Conservation (phyloP, 2,888 invertebrate genomes). For the Drosophila niveifrons region DNA sequence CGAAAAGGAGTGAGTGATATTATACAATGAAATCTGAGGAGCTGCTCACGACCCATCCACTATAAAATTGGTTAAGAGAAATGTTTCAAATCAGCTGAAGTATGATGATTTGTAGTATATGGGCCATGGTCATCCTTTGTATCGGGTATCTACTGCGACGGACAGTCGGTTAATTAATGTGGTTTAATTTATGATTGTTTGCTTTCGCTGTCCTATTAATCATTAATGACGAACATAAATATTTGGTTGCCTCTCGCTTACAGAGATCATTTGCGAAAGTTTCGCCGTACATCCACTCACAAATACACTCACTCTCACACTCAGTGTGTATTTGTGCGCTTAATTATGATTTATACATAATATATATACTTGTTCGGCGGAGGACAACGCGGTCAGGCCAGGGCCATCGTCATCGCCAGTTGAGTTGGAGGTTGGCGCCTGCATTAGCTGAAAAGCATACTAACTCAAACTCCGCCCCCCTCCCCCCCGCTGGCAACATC, state of each 20-base stretch:
- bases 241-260: conserved; percentile 60
- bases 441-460: conserved; percentile 61
- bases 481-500: too few species aligned
- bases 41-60: not conserved
- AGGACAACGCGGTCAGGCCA: conserved; percentile 35
- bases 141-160: conserved; percentile 35
- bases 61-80: conserved; percentile 2
- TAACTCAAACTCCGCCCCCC: not conserved
- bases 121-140: conserved; percentile 35
- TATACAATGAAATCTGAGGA: conserved; percentile 12
- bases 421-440: conserved; percentile 40
- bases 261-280: conserved; percentile 61
- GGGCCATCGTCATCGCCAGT: conserved; percentile 9
- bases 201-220: conserved; percentile 60
- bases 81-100: conserved; percentile 16
- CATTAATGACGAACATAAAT: conserved; percentile 72
- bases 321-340: conserved; percentile 60
- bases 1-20: conserved; percentile 19
- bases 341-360: conserved; percentile 74
- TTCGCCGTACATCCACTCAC: conserved; percentile 23
- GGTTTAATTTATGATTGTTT: conserved; percentile 72
- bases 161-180: conserved; percentile 71
- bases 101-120: conserved; percentile 11
- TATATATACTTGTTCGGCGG: conserved; percentile 36
- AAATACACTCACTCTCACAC: conserved; percentile 23